phyloP scores from a whole-genome alignment of 2,888 invertebrate species.

The Nasonovia ribisnigri region DNA sequence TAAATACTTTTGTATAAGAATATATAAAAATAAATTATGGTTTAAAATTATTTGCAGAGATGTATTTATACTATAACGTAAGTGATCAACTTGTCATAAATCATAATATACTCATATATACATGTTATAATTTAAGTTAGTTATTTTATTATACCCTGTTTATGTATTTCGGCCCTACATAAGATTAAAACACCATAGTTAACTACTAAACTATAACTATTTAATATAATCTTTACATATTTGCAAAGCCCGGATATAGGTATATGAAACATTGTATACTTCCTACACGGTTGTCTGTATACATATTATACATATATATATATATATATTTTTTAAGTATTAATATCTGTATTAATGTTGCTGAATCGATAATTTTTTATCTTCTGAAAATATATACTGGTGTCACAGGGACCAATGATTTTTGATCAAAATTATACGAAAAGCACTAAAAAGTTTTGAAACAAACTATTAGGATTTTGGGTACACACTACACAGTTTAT shows the following conservation, averaged over 20 bases:
- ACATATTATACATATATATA: not conserved
- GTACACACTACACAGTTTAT: not conserved
- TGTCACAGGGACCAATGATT: not conserved
- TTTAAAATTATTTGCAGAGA: not conserved
- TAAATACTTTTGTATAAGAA: not conserved
- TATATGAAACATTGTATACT: not conserved
- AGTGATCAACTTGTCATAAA: not conserved
- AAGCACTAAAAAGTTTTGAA: conserved; percentile 41
- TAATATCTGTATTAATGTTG: not conserved
- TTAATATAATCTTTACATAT: not conserved
- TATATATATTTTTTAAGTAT: not conserved
- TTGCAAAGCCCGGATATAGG: not conserved
- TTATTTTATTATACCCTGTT: not conserved
- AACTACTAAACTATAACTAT: not conserved
- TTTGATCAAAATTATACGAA: conserved; percentile 10
- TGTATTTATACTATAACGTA: not conserved
- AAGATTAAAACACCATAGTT: not conserved
- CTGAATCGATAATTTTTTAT: not conserved
- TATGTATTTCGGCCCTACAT: not conserved
- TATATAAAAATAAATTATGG: not conserved
- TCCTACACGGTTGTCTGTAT: not conserved
- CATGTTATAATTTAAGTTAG: not conserved
- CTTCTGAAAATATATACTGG: not conserved
- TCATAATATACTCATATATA: no score
- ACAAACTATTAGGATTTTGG: conserved; percentile 24